phyloP scores from a whole-genome alignment of 2,113 vertebrate genomes.

The Bos taurus region ARS-UCD2.0 NC_037336.1:103340001-103340500 shows the following conservation, averaged over 20 bases:
- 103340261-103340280: not conserved
- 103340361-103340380: not conserved
- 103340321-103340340: not conserved
- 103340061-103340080: not conserved
- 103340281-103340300: not conserved
- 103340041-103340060: not conserved
- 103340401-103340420: not conserved
- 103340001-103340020: not conserved
- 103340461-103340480: not conserved
- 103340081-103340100: not conserved
- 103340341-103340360: not conserved
- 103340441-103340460: not conserved
- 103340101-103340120: accelerated
- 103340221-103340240: accelerated
- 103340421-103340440: accelerated
- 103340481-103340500: accelerated
- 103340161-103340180: not conserved
- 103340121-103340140: not conserved
- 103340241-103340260: not conserved
- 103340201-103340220: not conserved
- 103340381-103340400: not conserved
- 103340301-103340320: too few species aligned
- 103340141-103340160: not conserved
- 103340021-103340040: not conserved
- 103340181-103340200: not conserved